Evolutionary conservation across 2,888 invertebrate species (phyloP).

Genomic region (Drosophila birchii): DNA sequence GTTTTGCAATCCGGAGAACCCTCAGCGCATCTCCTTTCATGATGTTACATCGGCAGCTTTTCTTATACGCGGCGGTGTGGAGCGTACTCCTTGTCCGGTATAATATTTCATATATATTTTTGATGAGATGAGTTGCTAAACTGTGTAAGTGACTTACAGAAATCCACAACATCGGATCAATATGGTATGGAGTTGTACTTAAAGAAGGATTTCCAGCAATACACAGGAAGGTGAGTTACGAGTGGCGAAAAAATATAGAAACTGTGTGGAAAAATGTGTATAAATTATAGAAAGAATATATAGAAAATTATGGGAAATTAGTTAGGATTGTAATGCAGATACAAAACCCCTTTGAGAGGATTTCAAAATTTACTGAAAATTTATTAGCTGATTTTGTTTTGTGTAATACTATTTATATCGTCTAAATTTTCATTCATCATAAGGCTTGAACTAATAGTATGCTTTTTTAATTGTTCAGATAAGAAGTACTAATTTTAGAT

Average conservation of each 20-base stretch:
- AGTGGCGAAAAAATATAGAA: background rate
- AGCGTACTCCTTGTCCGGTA: conserved; percentile 93
- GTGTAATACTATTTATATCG: background rate
- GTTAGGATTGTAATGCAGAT: background rate
- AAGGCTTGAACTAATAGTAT: background rate
- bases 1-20: conserved; percentile 89
- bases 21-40: conserved; percentile 90
- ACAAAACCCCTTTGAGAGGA: background rate
- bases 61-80: conserved; percentile 92
- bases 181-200: conserved; percentile 95
- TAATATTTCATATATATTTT: conserved; percentile 45
- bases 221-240: conserved; percentile 93
- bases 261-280: too few relatives aligned
- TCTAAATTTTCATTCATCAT: background rate
- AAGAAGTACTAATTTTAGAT: background rate
- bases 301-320: too few relatives aligned
- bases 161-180: conserved; percentile 91
- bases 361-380: background rate
- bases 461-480: background rate
- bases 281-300: background rate
- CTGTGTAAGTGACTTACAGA: conserved; percentile 86
- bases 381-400: background rate
- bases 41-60: conserved; percentile 96
- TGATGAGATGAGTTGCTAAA: background rate
- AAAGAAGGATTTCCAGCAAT: conserved; percentile 97